Base-by-base conservation (phyloP, 2,797 vertebrate species). In the Jordanella pulchra region DNA sequence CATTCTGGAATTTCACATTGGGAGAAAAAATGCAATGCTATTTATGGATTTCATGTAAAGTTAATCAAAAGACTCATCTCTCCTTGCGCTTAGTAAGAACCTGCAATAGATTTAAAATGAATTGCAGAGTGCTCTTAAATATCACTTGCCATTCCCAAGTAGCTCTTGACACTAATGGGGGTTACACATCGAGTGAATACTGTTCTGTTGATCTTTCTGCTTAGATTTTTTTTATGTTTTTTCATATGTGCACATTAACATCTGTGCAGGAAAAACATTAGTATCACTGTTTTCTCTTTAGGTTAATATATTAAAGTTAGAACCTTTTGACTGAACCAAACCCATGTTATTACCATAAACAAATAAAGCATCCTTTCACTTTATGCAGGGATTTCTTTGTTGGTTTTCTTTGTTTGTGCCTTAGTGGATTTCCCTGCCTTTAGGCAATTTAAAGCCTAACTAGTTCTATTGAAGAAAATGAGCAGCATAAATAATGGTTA, bases 1-100 rank as follows among this genome's bases (percentile, higher is more conserved):
- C 48, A 63, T 32, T 60, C 15, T 69, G 54, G 21, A 65, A 47
- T 71, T 76, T 66, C 48, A 45, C 30, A 60, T 51, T 9, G 54
- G n/a, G 14, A 18, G 45, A 78, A 78, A 61, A 58, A n/a, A 45
- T 21, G 39, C 14, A 51, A 32, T 23, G 15, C 78, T 83, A 80
- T 82, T 69, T 60, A 71, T 74, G 67, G 72, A 54, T 73, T 72
- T 76, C 48, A 64, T 83, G 71, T 76, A 61, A 78, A 75, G 78
- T 70, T 80, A 69, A 71, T 82, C 68, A 80, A 81, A 86, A 82
- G 73, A 66, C 28, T 32, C 2, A 9, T 69, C 45, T 10, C 61
- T 73, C n/a, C n/a, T 12, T 44, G 48, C 3, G 0, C 51, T 65
- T 69, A 18, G 61, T 14, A 70, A 83, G 69, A 85, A 60, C 4